Base-by-base conservation (phyloP, 2,888 invertebrate genomes). In the Chouioia cunea region DNA sequence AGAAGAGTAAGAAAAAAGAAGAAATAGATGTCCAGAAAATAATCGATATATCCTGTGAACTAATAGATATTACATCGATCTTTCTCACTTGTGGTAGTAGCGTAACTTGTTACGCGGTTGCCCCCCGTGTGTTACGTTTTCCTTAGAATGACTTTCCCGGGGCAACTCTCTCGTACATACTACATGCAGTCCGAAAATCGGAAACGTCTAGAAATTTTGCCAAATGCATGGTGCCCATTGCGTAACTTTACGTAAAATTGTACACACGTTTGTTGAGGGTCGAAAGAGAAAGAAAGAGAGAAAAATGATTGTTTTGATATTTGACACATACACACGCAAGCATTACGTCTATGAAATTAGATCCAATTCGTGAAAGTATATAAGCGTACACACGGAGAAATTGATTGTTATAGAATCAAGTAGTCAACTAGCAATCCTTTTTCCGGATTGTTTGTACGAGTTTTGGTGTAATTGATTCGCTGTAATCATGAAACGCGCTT, bases 191-290 rank as follows among this genome's bases (percentile, higher is more conserved):
- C 56, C 48, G 36, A 44, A 36, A 36, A 48, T 14, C 59, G 56
- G 62, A 56, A 57, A 56, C 14, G 18, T 60, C 60, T 53, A 60
- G 54, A 60, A 56, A 18, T 48, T 22, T 46, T 15, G 15, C n/a
- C 15, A 20, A n/a, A 22, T 44, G 54, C 36, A 20, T 12, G 47
- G 22, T 46, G 59, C 48, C 57, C 48, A 58, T 64, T 58, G 58
- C 46, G 59, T 43, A 46, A 64, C n/a, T 14, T 68, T 69, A 69
- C 63, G 27, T 69, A 69, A 69, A 69, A 52, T 57, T 54, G n/a
- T n/a, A n/a, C n/a, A n/a, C n/a, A 47, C 6, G 44, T 14, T 12
- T 20, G 16, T 6, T 54, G 57, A 43, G 22, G 50, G 23, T 12
- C 16, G 65, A 18, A 27, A 56, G 8, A 43, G 50, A n/a, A n/a